phyloP scores from a whole-genome alignment of 2,113 vertebrate genomes.

The Percina caprodes region DNA sequence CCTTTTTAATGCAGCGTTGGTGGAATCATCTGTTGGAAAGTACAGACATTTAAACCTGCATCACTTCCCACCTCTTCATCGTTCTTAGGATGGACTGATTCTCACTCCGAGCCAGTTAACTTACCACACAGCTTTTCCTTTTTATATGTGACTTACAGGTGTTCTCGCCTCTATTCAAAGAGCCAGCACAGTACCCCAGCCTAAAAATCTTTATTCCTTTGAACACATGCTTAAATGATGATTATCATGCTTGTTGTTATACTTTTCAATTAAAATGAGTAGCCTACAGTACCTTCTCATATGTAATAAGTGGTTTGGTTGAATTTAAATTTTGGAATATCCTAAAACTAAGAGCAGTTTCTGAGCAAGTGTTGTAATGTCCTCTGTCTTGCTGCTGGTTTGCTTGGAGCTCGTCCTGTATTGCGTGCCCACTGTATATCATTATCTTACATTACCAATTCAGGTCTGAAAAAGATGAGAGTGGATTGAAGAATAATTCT shows the following conservation, averaged over 20 bases:
- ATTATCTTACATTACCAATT: slow-evolving; percentile 72
- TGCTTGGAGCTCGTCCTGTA: slow-evolving; percentile 44
- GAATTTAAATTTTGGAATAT: slow-evolving; percentile 1
- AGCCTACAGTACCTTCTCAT: slow-evolving; percentile 9
- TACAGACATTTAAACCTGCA: slow-evolving; percentile 30
- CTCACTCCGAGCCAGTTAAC: slow-evolving; percentile 17
- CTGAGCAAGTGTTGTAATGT: slow-evolving; percentile 20
- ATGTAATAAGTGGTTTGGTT: neutral
- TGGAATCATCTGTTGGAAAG: slow-evolving; percentile 16
- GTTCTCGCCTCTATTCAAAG: slow-evolving; percentile 23
- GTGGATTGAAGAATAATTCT: slow-evolving; percentile 39
- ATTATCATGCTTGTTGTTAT: slow-evolving; percentile 26
- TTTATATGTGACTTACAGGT: slow-evolving; percentile 36
- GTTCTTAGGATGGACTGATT: slow-evolving; percentile 24
- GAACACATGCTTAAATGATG: slow-evolving; percentile 35
- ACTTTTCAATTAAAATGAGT: slow-evolving; percentile 38
- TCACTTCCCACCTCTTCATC: slow-evolving; percentile 22
- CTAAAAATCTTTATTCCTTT: slow-evolving; percentile 16
- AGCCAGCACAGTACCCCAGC: neutral
- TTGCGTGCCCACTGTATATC: slow-evolving; percentile 55
- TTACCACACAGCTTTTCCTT: slow-evolving; percentile 37
- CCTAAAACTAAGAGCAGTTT: slow-evolving; percentile 22
- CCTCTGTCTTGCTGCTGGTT: slow-evolving; percentile 30
- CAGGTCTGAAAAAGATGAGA: slow-evolving; percentile 35
- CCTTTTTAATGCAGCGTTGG: neutral